Conservation (phyloP, 92 coral and sea anemone species). For the Paragorgia papillata region DNA sequence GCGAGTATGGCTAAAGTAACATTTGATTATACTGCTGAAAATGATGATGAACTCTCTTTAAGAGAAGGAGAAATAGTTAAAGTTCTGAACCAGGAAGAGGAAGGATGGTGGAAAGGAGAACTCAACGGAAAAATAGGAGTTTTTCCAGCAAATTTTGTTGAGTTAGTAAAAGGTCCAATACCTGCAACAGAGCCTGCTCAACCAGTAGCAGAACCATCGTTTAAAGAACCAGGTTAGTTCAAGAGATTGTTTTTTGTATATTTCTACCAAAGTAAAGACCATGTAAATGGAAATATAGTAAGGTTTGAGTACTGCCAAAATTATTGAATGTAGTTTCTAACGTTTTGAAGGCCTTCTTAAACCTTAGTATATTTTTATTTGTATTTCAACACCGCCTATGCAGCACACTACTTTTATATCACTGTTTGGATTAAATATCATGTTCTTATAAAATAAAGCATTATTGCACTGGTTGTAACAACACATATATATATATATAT, state of each 20-base stretch:
- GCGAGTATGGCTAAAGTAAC: constrained; percentile 83
- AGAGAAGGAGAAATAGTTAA: constrained; percentile 64
- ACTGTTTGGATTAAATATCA: no score
- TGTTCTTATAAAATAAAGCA: no score
- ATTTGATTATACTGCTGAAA: constrained; percentile 80
- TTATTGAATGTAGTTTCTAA: no score
- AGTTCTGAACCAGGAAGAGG: constrained; percentile 70
- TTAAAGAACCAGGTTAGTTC: constrained; percentile 46
- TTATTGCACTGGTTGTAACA: no score
- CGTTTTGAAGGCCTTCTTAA: no score
- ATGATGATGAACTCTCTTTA: constrained; percentile 78
- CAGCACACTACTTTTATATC: no score
- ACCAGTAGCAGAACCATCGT: constrained; percentile 12
- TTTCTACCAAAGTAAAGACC: no score
- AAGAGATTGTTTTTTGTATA: not conserved
- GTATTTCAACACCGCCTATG: no score
- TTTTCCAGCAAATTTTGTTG: constrained; percentile 91
- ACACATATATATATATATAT: no score
- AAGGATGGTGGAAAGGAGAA: constrained; percentile 94
- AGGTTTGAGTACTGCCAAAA: no score
- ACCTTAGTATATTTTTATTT: no score
- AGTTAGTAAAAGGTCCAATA: constrained; percentile 58
- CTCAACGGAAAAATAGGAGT: constrained; percentile 66
- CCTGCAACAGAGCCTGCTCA: constrained; percentile 13
- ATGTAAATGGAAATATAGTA: no score